These are phyloP conservation scores for Oscheius sp. DNA, from an alignment of 2,888 invertebrate species.

Conservation along the genomic window DNA sequence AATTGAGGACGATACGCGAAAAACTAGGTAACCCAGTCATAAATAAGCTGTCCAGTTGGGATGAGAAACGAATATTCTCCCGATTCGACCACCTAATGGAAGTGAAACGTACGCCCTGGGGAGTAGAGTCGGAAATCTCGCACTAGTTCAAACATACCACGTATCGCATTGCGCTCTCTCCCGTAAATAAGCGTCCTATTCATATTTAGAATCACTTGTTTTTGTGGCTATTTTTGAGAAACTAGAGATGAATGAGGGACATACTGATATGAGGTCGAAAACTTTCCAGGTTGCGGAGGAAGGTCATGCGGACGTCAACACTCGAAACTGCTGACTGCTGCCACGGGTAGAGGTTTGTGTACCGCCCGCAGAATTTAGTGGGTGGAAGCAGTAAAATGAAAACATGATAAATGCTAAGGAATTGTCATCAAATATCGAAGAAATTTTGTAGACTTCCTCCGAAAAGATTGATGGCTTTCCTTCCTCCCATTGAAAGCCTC, in stretches of 20 bases:
- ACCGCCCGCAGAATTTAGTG: constrained; percentile 19
- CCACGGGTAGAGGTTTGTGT: constrained; percentile 27
- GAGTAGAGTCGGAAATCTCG: constrained; percentile 15
- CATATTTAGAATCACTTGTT: neutral
- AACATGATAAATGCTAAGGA: neutral
- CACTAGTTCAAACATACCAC: constrained; percentile 22
- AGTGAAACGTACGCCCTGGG: constrained; percentile 8
- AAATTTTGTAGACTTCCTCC: too few species aligned
- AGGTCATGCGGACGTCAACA: constrained; percentile 25
- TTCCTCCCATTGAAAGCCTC: too few species aligned
- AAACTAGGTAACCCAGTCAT: neutral
- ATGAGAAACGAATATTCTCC: neutral
- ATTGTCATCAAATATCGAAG: too few species aligned
- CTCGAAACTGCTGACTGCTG: constrained; percentile 26
- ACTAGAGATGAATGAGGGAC: neutral
- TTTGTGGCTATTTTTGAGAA: neutral
- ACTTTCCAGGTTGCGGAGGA: constrained; percentile 17
- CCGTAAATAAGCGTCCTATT: constrained; percentile 17
- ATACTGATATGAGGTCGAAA: constrained; percentile 15
- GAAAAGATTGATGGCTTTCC: too few species aligned
- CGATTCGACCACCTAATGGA: neutral
- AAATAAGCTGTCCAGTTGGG: neutral
- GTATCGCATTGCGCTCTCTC: constrained; percentile 18
- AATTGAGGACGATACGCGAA: neutral
- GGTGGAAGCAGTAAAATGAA: constrained; percentile 25